These are phyloP conservation scores for Thamnophis elegans DNA, from an alignment of 2,797 vertebrate species.

Conservation along the genomic window DNA sequence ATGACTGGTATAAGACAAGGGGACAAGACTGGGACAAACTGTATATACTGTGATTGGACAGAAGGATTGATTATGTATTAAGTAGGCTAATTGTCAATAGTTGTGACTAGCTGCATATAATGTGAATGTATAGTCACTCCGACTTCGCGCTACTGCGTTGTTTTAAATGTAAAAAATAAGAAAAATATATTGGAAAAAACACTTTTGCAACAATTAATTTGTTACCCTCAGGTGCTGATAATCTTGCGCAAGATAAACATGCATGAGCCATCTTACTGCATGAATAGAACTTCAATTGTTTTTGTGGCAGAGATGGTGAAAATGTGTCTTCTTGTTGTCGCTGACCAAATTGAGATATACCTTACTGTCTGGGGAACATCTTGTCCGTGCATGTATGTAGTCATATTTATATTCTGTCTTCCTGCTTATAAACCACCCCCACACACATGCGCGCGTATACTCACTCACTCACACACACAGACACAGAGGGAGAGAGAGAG, in stretches of 20 bases:
- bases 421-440: neutral
- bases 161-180: too few species aligned
- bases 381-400: neutral
- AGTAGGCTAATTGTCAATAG: too few species aligned
- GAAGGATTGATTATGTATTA: too few species aligned
- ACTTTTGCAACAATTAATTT: neutral
- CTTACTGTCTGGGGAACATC: neutral
- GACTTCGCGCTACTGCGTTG: too few species aligned
- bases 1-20: too few species aligned
- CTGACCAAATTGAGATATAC: neutral
- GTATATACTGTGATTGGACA: too few species aligned
- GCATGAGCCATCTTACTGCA: neutral
- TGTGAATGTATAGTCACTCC: too few species aligned
- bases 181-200: too few species aligned
- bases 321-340: neutral
- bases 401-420: neutral
- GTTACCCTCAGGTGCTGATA: neutral
- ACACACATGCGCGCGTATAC: too few species aligned
- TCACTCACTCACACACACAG: accelerated
- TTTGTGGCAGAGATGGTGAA: neutral
- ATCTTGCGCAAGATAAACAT: neutral
- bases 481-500: too few species aligned
- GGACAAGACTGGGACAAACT: too few species aligned
- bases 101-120: too few species aligned
- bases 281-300: neutral